These are phyloP conservation scores for Etia nguti DNA, from an alignment of 2,113 vertebrate species.

Conservation along the genomic window DNA sequence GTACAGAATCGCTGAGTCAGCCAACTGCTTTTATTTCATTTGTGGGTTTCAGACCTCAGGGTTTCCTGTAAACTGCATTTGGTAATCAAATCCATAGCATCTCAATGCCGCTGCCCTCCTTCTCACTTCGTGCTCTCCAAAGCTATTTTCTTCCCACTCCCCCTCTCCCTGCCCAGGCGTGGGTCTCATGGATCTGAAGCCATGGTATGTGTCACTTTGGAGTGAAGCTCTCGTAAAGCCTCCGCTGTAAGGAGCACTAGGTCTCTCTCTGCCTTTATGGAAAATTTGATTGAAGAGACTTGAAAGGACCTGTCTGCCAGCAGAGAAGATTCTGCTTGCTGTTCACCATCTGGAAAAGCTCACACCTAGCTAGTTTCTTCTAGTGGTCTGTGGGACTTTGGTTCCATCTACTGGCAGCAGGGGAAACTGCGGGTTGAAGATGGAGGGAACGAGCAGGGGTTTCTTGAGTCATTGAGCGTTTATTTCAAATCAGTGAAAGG, in stretches of 20 bases:
- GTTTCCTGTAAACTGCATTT: slow-evolving; percentile 21
- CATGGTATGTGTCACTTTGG: slow-evolving; percentile 35
- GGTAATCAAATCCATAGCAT: slow-evolving; percentile 21
- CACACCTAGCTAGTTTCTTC: neutral
- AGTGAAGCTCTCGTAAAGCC: slow-evolving; percentile 16
- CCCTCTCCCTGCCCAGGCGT: neutral
- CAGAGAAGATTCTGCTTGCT: slow-evolving; percentile 21
- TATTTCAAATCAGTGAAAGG: slow-evolving; percentile 3
- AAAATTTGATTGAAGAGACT: slow-evolving; percentile 59
- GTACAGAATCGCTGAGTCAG: slow-evolving; percentile 8
- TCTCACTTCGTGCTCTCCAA: neutral
- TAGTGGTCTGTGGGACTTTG: slow-evolving; percentile 40
- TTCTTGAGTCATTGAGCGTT: neutral
- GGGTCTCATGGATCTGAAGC: slow-evolving; percentile 31
- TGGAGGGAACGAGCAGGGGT: neutral
- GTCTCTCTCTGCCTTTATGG: slow-evolving; percentile 47
- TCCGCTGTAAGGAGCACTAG: slow-evolving; percentile 21
- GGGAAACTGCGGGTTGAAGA: neutral
- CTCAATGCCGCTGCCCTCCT: neutral
- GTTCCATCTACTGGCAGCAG: slow-evolving; percentile 65
- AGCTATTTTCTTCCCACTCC: neutral
- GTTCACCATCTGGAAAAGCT: slow-evolving; percentile 39
- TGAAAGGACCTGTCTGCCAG: slow-evolving; percentile 57
- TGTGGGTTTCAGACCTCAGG: slow-evolving; percentile 6
- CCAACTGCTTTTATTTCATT: slow-evolving; percentile 16